A percentile compares a stretch with the other conserved stretches of the same genome.
Evolutionary conservation across 37 sponge, comb jelly and placozoan species (phyloP).

Genomic region (Crambe crambe): DNA sequence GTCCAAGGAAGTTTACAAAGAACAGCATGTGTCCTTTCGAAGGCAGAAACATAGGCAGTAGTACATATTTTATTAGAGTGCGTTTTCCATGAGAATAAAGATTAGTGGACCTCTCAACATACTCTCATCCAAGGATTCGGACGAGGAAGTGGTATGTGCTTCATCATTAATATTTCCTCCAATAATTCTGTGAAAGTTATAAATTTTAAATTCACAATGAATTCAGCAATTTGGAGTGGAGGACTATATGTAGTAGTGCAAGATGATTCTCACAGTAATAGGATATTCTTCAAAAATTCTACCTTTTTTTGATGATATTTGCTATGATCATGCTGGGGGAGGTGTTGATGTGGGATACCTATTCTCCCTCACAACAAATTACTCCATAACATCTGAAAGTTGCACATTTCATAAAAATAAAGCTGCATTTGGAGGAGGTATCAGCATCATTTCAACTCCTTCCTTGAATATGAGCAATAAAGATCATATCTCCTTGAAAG

Average conservation of each 20-base stretch:
- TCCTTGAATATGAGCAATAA: too few species aligned
- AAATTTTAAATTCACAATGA: conserved; percentile 4
- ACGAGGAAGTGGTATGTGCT: conserved; percentile 53
- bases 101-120: too few species aligned
- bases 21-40: too few species aligned
- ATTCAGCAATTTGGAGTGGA: conserved; percentile 61
- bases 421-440: background rate
- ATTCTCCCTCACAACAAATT: too few species aligned
- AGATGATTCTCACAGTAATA: background rate
- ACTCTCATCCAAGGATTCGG: background rate
- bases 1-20: background rate
- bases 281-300: background rate
- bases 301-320: too few species aligned
- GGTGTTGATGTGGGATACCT: background rate
- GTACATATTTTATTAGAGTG: too few species aligned
- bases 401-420: background rate
- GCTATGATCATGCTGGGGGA: background rate
- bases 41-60: too few species aligned
- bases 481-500: background rate
- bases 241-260: background rate
- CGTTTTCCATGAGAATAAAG: too few species aligned
- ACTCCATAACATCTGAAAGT: background rate
- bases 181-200: conserved; percentile 33
- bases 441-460: background rate
- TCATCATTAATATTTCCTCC: conserved; percentile 18